These are phyloP conservation scores for Menidia menidia DNA, from an alignment of 2,797 vertebrate species.

Conservation along the genomic window DNA sequence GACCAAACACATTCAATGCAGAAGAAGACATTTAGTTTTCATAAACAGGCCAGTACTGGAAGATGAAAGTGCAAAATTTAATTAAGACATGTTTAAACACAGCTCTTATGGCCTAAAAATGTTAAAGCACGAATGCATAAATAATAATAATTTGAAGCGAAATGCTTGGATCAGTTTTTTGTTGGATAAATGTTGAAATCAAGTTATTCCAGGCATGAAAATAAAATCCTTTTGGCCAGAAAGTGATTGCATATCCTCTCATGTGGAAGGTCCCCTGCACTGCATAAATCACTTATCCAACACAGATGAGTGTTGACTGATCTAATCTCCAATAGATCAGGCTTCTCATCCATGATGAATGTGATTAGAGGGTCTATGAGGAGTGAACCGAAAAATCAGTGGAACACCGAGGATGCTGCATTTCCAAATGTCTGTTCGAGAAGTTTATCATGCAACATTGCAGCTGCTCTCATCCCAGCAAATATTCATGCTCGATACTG, in stretches of 20 bases:
- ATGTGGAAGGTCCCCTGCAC: slow-evolving; percentile 56
- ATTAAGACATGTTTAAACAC: slow-evolving; percentile 43
- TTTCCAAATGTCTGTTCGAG: slow-evolving; percentile 41
- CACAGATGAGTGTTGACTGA: slow-evolving; percentile 71
- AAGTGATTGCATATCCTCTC: slow-evolving; percentile 60
- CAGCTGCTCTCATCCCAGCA: slow-evolving; percentile 4
- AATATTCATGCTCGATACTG: slow-evolving; percentile 23
- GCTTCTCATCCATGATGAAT: slow-evolving; percentile 72
- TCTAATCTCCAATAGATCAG: slow-evolving; percentile 74
- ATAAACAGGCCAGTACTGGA: slow-evolving; percentile 10
- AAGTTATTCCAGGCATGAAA: slow-evolving; percentile 61
- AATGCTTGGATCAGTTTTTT: slow-evolving; percentile 49
- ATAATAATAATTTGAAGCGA: slow-evolving; percentile 52
- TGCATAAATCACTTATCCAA: slow-evolving; percentile 64
- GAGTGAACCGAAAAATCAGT: slow-evolving; percentile 65
- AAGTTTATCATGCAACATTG: slow-evolving; percentile 19
- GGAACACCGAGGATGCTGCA: slow-evolving; percentile 43
- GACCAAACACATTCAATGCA: neutral
- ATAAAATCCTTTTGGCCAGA: slow-evolving; percentile 64
- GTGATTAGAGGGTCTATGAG: slow-evolving; percentile 69
- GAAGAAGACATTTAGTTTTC: neutral
- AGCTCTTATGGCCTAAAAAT: slow-evolving; percentile 37
- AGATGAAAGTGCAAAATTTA: slow-evolving; percentile 21
- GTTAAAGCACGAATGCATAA: slow-evolving; percentile 31
- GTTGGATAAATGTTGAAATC: slow-evolving; percentile 61